Evolutionary conservation across 2,113 vertebrate genomes (phyloP).

Genomic region (Glaucidium brasilianum): DNA sequence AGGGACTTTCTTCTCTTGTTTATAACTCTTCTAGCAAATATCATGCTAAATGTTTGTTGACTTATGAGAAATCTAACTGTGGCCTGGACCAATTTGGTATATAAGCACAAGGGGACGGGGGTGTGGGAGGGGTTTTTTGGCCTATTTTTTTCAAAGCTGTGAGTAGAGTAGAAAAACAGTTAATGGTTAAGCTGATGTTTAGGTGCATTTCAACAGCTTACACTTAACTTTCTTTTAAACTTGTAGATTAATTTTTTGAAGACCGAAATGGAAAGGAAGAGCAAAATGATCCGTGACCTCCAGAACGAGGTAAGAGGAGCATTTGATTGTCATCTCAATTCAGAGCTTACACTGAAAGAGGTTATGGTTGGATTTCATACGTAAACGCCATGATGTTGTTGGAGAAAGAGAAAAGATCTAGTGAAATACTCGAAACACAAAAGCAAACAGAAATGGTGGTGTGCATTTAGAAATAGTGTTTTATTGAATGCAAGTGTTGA

Average conservation of each 20-base stretch:
- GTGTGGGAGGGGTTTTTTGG: neutral
- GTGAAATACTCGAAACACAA: neutral
- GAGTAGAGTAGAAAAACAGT: neutral
- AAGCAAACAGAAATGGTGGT: neutral
- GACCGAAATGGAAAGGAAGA: constrained; percentile 97
- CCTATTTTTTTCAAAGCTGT: neutral
- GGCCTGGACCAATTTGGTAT: neutral
- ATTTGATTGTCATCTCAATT: neutral
- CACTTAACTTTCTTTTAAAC: neutral
- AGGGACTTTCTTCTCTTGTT: neutral
- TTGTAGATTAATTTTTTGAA: constrained; percentile 94
- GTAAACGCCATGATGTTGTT: neutral
- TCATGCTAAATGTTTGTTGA: neutral
- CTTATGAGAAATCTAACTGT: neutral
- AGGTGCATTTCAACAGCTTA: neutral
- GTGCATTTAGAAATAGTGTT: neutral
- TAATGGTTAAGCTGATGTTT: neutral
- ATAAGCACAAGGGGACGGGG: neutral
- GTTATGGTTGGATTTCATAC: neutral
- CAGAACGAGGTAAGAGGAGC: constrained; percentile 89
- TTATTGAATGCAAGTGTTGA: neutral
- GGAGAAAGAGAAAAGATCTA: neutral
- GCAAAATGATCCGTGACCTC: constrained; percentile 94
- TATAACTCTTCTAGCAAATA: neutral
- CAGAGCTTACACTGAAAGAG: neutral